phyloP scores from a whole-genome alignment of 2,797 vertebrate genomes.

The Tapirus indicus region DNA sequence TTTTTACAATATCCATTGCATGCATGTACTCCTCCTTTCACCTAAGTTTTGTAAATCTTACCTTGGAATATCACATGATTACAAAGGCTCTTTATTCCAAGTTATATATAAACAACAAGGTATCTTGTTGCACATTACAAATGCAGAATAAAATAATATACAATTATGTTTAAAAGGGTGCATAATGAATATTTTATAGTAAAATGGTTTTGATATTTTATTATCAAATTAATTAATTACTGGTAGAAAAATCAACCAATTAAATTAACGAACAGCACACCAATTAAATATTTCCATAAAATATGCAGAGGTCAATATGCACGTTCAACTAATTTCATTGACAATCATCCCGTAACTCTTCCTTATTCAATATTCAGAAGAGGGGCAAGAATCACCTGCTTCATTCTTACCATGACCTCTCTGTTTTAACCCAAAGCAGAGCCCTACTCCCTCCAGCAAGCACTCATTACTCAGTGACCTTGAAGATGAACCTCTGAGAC shows the following conservation, averaged over 20 bases:
- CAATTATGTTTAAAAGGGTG: neutral
- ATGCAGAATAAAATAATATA: neutral
- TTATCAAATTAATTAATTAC: no score
- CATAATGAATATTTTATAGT: neutral
- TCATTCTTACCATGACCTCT: neutral
- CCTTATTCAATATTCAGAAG: neutral
- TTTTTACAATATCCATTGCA: neutral
- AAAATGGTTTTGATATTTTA: neutral
- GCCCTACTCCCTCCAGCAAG: neutral
- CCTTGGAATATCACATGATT: neutral
- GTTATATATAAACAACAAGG: neutral
- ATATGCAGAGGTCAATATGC: neutral
- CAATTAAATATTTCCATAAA: neutral
- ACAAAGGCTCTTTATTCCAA: neutral
- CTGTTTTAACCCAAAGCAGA: neutral
- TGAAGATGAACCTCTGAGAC: slow-evolving; percentile 51
- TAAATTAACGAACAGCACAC: neutral
- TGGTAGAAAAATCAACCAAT: no score
- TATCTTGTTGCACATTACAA: neutral
- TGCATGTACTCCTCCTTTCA: neutral
- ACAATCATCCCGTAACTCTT: neutral
- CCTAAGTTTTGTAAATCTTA: neutral
- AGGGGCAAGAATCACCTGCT: neutral
- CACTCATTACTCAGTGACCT: slow-evolving; percentile 49
- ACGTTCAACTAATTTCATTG: neutral